Evolutionary conservation across 2,888 invertebrate species (phyloP).

Genomic region (Gastrophysa polygoni): DNA sequence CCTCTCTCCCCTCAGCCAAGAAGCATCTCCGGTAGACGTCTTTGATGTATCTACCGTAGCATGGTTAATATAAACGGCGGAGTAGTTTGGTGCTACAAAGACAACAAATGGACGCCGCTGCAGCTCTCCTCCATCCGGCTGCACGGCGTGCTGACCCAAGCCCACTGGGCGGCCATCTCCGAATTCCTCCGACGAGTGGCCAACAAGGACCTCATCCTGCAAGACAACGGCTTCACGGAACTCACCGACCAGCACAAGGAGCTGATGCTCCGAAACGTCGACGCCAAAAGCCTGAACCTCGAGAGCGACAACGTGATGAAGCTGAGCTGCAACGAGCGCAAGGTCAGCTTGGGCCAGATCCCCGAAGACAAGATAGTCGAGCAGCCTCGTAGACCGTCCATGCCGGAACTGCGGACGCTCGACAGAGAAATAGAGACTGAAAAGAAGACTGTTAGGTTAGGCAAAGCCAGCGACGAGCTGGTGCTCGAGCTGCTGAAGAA

Average conservation of each 20-base stretch:
- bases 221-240: slow-evolving; percentile 57
- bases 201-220: slow-evolving; percentile 68
- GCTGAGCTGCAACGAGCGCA: slow-evolving; percentile 44
- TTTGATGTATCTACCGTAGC: slow-evolving; percentile 52
- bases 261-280: slow-evolving; percentile 44
- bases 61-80: slow-evolving; percentile 66
- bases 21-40: no score
- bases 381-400: slow-evolving; percentile 48
- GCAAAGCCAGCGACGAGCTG: slow-evolving; percentile 56
- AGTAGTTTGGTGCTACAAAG: slow-evolving; percentile 72
- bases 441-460: slow-evolving; percentile 50
- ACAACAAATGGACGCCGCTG: slow-evolving; percentile 71
- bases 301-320: slow-evolving; percentile 48
- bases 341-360: slow-evolving; percentile 49
- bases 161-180: slow-evolving; percentile 69
- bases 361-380: slow-evolving; percentile 50
- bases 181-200: slow-evolving; percentile 70
- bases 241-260: slow-evolving; percentile 56
- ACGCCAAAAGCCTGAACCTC: slow-evolving; percentile 31
- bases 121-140: slow-evolving; percentile 71
- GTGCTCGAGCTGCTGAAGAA: slow-evolving; percentile 56
- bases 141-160: slow-evolving; percentile 69
- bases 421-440: slow-evolving; percentile 48
- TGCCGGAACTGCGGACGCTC: slow-evolving; percentile 50
- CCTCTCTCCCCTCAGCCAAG: no score